Conservation (phyloP, 2,113 vertebrate genomes). For the Tupaia tana region DNA sequence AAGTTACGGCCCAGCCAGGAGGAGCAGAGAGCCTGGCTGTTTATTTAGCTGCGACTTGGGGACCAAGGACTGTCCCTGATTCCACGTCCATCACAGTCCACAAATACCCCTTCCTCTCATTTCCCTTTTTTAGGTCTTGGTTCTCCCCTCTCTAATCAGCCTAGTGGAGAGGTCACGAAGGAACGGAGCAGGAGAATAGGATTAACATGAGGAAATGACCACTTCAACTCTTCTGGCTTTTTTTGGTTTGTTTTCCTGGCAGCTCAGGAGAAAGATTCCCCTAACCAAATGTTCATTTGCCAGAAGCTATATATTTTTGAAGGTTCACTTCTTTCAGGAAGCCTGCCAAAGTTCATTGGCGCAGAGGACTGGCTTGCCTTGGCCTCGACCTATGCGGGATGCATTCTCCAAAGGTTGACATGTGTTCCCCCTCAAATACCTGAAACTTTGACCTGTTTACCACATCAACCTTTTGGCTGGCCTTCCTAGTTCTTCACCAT, state of each 20-base stretch:
- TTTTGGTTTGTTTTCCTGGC: neutral
- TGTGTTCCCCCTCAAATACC: neutral
- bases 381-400: neutral
- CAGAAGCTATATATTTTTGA: slow-evolving; percentile 25
- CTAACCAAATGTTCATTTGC: neutral
- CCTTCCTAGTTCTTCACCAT: slow-evolving; percentile 40
- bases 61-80: slow-evolving; percentile 78
- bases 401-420: neutral
- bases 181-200: slow-evolving; percentile 42
- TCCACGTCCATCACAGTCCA: slow-evolving; percentile 63
- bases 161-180: neutral
- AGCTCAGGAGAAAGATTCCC: slow-evolving; percentile 56
- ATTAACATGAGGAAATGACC: slow-evolving; percentile 66
- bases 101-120: slow-evolving; percentile 79
- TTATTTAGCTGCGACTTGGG: slow-evolving; percentile 60
- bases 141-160: slow-evolving; percentile 58
- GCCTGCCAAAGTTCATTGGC: neutral
- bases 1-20: slow-evolving; percentile 52
- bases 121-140: slow-evolving; percentile 79
- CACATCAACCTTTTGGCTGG: neutral
- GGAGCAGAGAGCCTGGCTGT: slow-evolving; percentile 45
- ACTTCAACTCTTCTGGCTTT: neutral
- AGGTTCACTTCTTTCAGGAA: slow-evolving; percentile 41
- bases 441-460: neutral
- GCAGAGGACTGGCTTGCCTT: neutral